Evolutionary conservation across 2,888 invertebrate genomes (phyloP), one percentile per base, ranked within the genome.

Genomic region (Azorinus chamasolen): DNA sequence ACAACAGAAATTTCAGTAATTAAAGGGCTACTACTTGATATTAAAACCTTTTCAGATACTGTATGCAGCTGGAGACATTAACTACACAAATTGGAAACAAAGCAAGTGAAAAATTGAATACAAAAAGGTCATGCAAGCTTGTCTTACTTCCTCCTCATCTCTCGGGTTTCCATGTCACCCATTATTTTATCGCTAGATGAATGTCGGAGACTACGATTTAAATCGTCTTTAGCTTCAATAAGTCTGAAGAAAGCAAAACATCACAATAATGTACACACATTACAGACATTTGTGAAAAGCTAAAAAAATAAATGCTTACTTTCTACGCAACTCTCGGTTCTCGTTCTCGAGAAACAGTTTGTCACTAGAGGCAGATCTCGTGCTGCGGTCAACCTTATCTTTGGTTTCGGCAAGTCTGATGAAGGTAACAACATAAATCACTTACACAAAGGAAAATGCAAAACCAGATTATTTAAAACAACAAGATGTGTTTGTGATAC

Each of bases 111-210:
- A 58, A 65, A 65, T 51, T 46, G 73, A 73, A 70, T 73, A 65
- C 58, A 69, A 68, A 66, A 46, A 63, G 64, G 70, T 70, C 73
- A 78, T 69, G 71, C 65, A 69, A 68, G 64, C 37, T 20, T 32
- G 32, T 84, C 90, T 87, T 88, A 93, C 93, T 92, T 91, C 73
- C 89, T 74, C 59, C 90, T 76, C 32, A 92, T 88, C 51, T 92
- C 91, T 39, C 86, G 77, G 46, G 87, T 76, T 79, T 93, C 92
- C 64, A 89, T 82, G 57, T 93, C 92, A 18, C 86, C 85, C 61
- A 92, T 89, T 87, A 92, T 92, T 83, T 92, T 92, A 53, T 91
- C 91, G 79, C 90, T 92, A 50, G 88, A 87, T 3, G 92, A 88
- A 25, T 84, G 79, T 39, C 91, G 82, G 63, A 89, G 76, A 61